Evolutionary conservation across 2,797 vertebrate genomes (phyloP).

Genomic region (Chaetodon trifasciatus): DNA sequence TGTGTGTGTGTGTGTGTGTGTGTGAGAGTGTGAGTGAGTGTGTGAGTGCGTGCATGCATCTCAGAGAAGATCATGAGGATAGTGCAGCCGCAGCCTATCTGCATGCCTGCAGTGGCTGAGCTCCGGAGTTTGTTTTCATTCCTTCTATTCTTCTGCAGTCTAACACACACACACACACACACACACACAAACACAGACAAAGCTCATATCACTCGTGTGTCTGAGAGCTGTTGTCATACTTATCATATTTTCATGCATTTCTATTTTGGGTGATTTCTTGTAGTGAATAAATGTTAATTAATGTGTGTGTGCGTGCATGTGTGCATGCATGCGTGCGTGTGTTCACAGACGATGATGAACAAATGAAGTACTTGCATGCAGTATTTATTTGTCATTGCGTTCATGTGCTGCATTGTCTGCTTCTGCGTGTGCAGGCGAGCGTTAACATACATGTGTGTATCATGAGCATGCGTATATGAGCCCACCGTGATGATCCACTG

Average conservation of each 20-base stretch:
- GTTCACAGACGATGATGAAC: neutral
- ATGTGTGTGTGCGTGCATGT: neutral
- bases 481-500: conserved; percentile 77
- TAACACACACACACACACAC: neutral
- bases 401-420: conserved; percentile 2
- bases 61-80: conserved; percentile 19
- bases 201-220: neutral
- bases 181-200: conserved; percentile 1
- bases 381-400: conserved; percentile 10
- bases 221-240: neutral
- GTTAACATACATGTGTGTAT: conserved; percentile 26
- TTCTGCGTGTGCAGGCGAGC: neutral
- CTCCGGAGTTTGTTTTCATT: conserved; percentile 36
- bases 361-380: neutral
- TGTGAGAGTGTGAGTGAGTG: neutral
- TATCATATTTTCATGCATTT: conserved; percentile 25
- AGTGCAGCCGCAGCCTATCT: conserved; percentile 36
- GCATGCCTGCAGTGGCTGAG: conserved; percentile 46
- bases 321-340: neutral
- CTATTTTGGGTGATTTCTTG: conserved; percentile 24
- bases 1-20: no score
- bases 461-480: conserved; percentile 45
- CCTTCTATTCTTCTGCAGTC: conserved; percentile 23
- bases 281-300: neutral
- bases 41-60: conserved; percentile 8